These are phyloP conservation scores for Timandra comae DNA, from an alignment of 2,888 invertebrate species.

Conservation along the genomic window DNA sequence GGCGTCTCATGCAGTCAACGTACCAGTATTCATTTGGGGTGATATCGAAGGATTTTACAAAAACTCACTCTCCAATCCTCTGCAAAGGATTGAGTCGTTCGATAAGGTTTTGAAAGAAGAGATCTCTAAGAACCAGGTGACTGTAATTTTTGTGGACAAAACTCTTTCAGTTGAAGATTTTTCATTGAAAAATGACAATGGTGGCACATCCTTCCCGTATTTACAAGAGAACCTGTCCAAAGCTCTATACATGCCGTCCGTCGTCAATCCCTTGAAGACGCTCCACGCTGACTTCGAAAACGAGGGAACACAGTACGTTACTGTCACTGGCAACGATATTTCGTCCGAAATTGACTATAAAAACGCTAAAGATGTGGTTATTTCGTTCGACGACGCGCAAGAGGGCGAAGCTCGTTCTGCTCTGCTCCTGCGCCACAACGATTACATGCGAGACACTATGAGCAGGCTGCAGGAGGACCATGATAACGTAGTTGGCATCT, in stretches of 20 bases:
- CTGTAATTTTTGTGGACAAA: slow-evolving; percentile 72
- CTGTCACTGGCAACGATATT: slow-evolving; percentile 53
- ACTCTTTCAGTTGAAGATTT: slow-evolving; percentile 79
- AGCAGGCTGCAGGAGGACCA: slow-evolving; percentile 60
- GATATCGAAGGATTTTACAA: slow-evolving; percentile 46
- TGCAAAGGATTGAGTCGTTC: slow-evolving; percentile 37
- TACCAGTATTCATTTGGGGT: slow-evolving; percentile 79
- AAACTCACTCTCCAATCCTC: slow-evolving; percentile 35
- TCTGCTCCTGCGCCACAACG: slow-evolving; percentile 78
- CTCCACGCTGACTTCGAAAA: slow-evolving; percentile 70
- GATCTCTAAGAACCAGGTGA: slow-evolving; percentile 48
- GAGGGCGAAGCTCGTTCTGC: slow-evolving; percentile 73
- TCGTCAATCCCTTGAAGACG: slow-evolving; percentile 75
- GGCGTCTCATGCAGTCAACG: slow-evolving; percentile 51
- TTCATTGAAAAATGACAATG: slow-evolving; percentile 59
- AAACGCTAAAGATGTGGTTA: slow-evolving; percentile 69
- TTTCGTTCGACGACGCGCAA: slow-evolving; percentile 75
- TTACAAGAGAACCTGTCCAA: slow-evolving; percentile 44
- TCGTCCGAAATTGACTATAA: slow-evolving; percentile 50
- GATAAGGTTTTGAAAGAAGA: slow-evolving; percentile 45
- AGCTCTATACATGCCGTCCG: slow-evolving; percentile 78
- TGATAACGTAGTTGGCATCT: slow-evolving; percentile 71
- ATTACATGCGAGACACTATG: slow-evolving; percentile 73
- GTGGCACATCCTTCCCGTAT: slow-evolving; percentile 52
- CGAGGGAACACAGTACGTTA: slow-evolving; percentile 45